Evolutionary conservation across 2,113 vertebrate species (phyloP).

Genomic region (Mobula birostris): DNA sequence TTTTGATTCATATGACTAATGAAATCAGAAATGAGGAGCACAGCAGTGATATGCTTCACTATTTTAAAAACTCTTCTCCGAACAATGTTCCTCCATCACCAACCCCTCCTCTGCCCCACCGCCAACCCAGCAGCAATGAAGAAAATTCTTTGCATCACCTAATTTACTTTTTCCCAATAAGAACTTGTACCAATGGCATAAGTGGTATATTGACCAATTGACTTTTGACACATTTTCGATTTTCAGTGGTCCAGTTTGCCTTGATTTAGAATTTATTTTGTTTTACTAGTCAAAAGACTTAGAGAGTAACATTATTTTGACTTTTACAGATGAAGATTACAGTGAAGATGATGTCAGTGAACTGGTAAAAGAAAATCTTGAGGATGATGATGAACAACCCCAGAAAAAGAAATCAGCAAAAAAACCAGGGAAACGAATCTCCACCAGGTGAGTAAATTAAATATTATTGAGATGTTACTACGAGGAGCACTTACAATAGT

Average conservation of each 20-base stretch:
- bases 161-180: background rate
- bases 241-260: background rate
- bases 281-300: background rate
- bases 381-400: constrained; percentile 50
- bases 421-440: constrained; percentile 45
- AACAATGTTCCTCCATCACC: background rate
- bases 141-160: background rate
- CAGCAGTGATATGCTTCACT: background rate
- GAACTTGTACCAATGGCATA: background rate
- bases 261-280: background rate
- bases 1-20: background rate
- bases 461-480: background rate
- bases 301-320: background rate
- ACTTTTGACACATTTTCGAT: background rate
- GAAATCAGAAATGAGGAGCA: background rate
- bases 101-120: background rate
- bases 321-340: constrained; percentile 73
- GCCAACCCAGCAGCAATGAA: background rate
- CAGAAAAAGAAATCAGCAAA: constrained; percentile 54
- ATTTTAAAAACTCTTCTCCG: background rate
- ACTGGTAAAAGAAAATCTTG: constrained; percentile 72
- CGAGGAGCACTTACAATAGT: too few species aligned
- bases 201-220: background rate
- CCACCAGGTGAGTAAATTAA: constrained; percentile 55
- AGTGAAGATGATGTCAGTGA: constrained; percentile 88